Base-by-base conservation (phyloP, 2,113 vertebrate genomes). In the Atractosteus spatula region DNA sequence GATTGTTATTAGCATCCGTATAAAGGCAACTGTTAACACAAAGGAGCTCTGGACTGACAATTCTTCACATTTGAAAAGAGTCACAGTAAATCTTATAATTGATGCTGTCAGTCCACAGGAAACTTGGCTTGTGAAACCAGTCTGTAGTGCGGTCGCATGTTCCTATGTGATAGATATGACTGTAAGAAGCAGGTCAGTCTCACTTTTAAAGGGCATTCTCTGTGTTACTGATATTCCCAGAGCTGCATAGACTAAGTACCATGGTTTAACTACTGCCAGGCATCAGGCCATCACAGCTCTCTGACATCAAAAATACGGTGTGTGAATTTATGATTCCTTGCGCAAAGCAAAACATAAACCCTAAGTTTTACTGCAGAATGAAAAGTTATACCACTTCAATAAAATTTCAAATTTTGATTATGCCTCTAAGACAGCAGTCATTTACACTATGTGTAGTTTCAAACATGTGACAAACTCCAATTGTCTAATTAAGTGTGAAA, bases 201-300 rank as follows among this genome's bases (percentile, higher is more conserved):
- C 80, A 83, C 82, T 85, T 85, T 82, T 86, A 86, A 86, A 87
- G 80, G 87, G 78, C 79, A 88, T 82, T 90, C 87, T 90, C 78
- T 83, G 81, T 84, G 90, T 91, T 89, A 93, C 80, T 76, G 92
- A 95, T 93, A 95, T 72, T 85, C 91, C 92, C 91, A 70, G 76
- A 88, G 91, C 83, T 87, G 85, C 87, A 69, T 59, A 83, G 83
- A 85, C 85, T 83, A 79, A 89, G 74, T 74, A 83, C 82, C 56
- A 41, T 0, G 1, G 78, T 79, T 57, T 0, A 47, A 74, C 74
- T 76, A 16, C 68, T 29, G 75, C 81, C 0, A 45, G 72, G 77
- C 73, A 79, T 80, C 90, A 80, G 85, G 29, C 29, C 29, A 29
- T 29, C 29, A 29, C 29, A 29, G 29, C 29, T 29, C 29, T 29